phyloP scores from a whole-genome alignment of 2,113 vertebrate genomes.

The Mus spicilegus region DNA sequence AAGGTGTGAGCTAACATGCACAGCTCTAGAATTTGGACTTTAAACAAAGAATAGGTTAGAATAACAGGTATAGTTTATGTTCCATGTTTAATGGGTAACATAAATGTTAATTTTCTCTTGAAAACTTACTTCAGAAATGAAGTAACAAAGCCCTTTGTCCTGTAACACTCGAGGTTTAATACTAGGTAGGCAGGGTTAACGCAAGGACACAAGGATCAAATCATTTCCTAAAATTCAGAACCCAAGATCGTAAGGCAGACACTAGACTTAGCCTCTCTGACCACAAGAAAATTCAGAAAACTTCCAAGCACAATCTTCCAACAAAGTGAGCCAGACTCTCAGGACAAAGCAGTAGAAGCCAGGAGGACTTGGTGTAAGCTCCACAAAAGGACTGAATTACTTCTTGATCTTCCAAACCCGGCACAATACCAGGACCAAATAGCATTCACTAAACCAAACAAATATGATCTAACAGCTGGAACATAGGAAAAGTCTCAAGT shows the following conservation, averaged over 20 bases:
- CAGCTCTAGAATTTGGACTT: neutral
- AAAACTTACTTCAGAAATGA: slow-evolving; percentile 45
- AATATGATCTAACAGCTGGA: neutral
- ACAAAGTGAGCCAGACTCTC: slow-evolving; percentile 52
- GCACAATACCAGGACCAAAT: slow-evolving; percentile 59
- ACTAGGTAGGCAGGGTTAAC: slow-evolving; percentile 26
- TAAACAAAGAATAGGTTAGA: slow-evolving; percentile 1
- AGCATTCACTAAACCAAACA: slow-evolving; percentile 43
- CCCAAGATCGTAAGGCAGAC: neutral
- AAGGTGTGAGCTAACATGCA: neutral
- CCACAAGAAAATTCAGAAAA: slow-evolving; percentile 44
- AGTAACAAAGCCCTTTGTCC: slow-evolving; percentile 13
- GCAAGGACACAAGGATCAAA: slow-evolving; percentile 11
- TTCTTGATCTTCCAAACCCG: slow-evolving; percentile 56
- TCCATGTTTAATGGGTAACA: slow-evolving; percentile 15
- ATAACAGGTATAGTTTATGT: neutral
- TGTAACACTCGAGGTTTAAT: neutral
- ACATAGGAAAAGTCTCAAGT: slow-evolving; percentile 27
- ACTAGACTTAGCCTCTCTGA: neutral
- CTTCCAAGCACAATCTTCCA: slow-evolving; percentile 45
- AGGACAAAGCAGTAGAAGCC: slow-evolving; percentile 37
- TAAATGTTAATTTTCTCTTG: slow-evolving; percentile 53
- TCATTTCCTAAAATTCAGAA: slow-evolving; percentile 23
- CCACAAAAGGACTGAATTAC: slow-evolving; percentile 13
- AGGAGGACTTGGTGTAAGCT: neutral